Evolutionary conservation across 2,797 vertebrate species (phyloP).

Genomic region (Pseudochaenichthys georgianus): DNA sequence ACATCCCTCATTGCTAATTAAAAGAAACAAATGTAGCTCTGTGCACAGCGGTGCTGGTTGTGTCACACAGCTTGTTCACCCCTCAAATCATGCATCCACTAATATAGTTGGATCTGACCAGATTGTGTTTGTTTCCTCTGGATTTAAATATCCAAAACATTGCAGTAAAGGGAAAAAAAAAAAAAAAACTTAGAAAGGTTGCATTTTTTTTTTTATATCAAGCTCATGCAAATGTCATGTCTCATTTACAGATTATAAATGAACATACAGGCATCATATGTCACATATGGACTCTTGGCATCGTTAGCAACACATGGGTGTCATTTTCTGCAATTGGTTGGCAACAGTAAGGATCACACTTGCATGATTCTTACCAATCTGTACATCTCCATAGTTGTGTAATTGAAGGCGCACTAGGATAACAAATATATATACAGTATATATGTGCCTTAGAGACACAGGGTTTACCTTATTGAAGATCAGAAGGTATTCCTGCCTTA

Average conservation of each 20-base stretch:
- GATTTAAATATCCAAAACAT: no score
- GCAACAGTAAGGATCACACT: background rate
- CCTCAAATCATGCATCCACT: no score
- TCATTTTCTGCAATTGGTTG: background rate
- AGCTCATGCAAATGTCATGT: background rate
- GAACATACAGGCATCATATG: background rate
- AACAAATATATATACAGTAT: background rate
- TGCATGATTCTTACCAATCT: background rate
- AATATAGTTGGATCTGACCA: no score
- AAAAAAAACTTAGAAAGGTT: no score
- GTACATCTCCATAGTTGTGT: background rate
- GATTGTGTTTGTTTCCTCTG: no score
- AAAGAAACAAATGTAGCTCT: background rate
- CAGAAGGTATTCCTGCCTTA: conserved; percentile 9
- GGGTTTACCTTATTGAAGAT: background rate
- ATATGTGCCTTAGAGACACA: background rate
- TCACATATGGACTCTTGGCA: background rate
- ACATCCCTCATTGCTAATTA: background rate
- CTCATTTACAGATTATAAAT: background rate
- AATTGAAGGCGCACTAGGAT: conserved; percentile 9
- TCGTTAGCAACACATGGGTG: background rate
- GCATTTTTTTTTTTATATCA: no score
- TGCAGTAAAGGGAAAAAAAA: no score
- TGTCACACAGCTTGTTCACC: no score
- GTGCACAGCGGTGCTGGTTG: no score